Base-by-base conservation (phyloP, 2,888 invertebrate genomes). In the Aspidiotus destructor region DNA sequence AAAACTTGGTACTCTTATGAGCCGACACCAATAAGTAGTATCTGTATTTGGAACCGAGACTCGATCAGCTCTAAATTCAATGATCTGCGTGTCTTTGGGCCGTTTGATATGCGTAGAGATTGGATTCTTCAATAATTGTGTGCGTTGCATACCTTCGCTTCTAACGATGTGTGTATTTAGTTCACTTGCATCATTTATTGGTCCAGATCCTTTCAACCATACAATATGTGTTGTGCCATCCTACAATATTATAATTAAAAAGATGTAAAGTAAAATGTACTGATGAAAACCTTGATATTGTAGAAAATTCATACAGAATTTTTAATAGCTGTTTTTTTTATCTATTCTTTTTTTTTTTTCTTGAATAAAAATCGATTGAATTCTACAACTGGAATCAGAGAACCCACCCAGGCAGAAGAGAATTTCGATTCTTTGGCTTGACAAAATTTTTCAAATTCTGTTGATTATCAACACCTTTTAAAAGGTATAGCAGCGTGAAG, bases 11-110 rank as follows among this genome's bases (percentile, higher is more conserved):
- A 99, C 77, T 75, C 86, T 86, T 63, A 88, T 83, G 7, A 95
- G 84, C 70, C 87, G 87, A 76, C 98, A 99, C 97, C 98, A 99
- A 76, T 99, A 99, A 0, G 96, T 97, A 0, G 99, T 99, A 74
- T 97, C 96, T 11, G 78, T 81, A 2, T 81, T 80, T 0, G 97
- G 97, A 6, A 99, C 86, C 70, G 83, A 79, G 1, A 91, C 83
- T 60, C 84, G 79, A 65, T 85, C 80, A 17, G 85, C 82, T 0
- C 82, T 79, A 40, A 92, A 79, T 69, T 84, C 83, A 41, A 87
- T 77, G 69, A 81, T 78, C 76, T 83, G 82, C 0, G 85, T 80
- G 40, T 82, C 76, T 0, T 76, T 73, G n/a, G 81, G 80, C 13
- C 77, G 73, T 8, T 78, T 77, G 0, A 81, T 63, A 76, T 8